A percentile compares a stretch with the other conserved stretches of the same genome.
These are phyloP conservation scores for Lasiurus cinereus DNA, from an alignment of 2,113 vertebrate genomes.

Conservation along the genomic window DNA sequence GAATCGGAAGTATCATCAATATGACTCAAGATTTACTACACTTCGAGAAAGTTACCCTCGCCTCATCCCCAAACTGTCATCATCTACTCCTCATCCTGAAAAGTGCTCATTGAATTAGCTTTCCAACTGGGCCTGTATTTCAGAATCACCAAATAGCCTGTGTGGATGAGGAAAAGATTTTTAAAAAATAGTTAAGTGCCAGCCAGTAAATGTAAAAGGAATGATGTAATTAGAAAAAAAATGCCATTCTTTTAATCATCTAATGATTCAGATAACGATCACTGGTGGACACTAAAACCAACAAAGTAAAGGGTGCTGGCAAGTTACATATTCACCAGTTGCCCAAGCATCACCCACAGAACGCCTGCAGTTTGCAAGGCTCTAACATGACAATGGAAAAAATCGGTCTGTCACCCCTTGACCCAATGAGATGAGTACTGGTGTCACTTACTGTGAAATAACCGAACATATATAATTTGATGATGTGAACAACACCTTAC, in stretches of 20 bases:
- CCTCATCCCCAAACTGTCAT: background rate
- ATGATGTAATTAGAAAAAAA: background rate
- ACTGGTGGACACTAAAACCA: background rate
- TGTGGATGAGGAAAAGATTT: background rate
- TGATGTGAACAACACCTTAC: background rate
- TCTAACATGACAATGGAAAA: background rate
- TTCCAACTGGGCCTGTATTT: conserved; percentile 24
- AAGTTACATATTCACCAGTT: background rate
- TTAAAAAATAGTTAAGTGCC: background rate
- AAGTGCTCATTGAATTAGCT: conserved; percentile 24
- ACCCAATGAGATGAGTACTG: background rate
- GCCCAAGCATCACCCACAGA: background rate
- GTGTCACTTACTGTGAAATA: background rate
- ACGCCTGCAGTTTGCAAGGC: background rate
- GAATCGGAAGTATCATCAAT: background rate
- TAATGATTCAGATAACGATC: background rate
- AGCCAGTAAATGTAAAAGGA: conserved; percentile 12
- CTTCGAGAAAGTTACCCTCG: background rate
- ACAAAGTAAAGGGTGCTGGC: background rate
- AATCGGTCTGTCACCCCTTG: background rate
- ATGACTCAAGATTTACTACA: background rate
- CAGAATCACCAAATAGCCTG: conserved; percentile 33
- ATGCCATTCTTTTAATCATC: background rate
- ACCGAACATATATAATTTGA: background rate
- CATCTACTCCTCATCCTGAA: background rate